Conservation (phyloP, 2,888 invertebrate genomes). For the Leptinotarsa tumamoca region DNA sequence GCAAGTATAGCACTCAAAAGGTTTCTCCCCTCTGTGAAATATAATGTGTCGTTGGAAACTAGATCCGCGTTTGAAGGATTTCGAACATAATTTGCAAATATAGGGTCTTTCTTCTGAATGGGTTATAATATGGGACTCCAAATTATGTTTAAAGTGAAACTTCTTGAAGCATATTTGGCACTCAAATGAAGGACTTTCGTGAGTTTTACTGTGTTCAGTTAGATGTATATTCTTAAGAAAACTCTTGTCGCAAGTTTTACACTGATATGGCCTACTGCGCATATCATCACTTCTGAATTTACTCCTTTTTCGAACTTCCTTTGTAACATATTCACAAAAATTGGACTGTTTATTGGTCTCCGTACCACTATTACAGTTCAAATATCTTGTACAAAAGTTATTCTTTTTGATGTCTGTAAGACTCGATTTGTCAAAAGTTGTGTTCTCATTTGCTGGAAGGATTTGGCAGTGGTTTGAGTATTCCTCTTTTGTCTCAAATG, state of each 20-base stretch:
- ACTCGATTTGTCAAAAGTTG: not conserved
- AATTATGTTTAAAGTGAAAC: not conserved
- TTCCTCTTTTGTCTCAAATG: slow-evolving; percentile 2
- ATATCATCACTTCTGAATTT: not conserved
- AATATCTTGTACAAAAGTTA: not conserved
- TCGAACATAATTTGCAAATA: not conserved
- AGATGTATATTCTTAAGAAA: not conserved
- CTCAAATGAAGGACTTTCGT: not conserved
- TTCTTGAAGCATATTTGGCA: not conserved
- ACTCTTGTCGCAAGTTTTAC: not conserved
- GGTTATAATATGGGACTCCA: not conserved
- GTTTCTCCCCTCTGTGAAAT: not conserved
- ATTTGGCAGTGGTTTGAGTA: not conserved
- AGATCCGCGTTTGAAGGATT: not conserved
- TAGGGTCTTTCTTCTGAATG: not conserved
- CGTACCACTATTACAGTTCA: not conserved
- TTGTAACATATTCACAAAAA: not conserved
- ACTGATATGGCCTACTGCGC: not conserved
- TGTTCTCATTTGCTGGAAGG: not conserved
- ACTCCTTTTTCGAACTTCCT: not conserved
- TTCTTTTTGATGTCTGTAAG: not conserved
- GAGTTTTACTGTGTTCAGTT: not conserved
- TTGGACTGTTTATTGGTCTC: not conserved
- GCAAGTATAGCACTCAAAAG: not conserved
- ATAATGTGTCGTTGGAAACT: not conserved